These are phyloP conservation scores for Ornithoptera alexandrae DNA, from an alignment of 2,888 invertebrate species.

Conservation along the genomic window DNA sequence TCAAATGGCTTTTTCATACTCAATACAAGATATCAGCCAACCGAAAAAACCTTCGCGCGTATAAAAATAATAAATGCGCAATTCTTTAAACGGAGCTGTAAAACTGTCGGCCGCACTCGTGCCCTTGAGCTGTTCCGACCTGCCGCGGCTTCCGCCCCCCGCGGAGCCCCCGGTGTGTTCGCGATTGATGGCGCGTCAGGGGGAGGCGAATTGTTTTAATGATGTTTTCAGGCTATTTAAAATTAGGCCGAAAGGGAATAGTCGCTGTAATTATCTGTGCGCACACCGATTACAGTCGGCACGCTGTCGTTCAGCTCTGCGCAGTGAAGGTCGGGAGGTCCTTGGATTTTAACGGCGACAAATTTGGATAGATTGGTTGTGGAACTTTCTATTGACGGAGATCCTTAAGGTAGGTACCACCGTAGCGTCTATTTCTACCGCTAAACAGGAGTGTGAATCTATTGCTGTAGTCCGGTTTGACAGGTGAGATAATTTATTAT, in stretches of 20 bases:
- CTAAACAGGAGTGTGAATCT: too few relatives aligned
- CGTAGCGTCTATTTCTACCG: too few relatives aligned
- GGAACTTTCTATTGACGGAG: too few relatives aligned
- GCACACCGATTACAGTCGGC: constrained; percentile 11
- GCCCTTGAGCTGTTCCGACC: constrained; percentile 55
- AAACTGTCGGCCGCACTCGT: constrained; percentile 69
- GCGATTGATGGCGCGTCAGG: constrained; percentile 49
- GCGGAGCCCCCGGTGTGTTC: constrained; percentile 35
- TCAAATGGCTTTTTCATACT: constrained; percentile 32
- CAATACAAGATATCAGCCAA: constrained; percentile 60
- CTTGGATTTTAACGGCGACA: too few relatives aligned
- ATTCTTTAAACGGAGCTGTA: constrained; percentile 74
- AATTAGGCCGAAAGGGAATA: constrained; percentile 32
- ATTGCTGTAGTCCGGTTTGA: too few relatives aligned
- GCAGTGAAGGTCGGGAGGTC: constrained; percentile 8
- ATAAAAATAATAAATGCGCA: constrained; percentile 78
- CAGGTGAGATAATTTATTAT: too few relatives aligned
- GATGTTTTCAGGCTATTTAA: constrained; percentile 35
- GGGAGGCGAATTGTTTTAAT: constrained; percentile 40
- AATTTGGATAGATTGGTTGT: too few relatives aligned
- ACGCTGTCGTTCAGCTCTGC: neutral
- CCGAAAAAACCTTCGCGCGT: constrained; percentile 58
- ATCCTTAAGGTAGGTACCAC: too few relatives aligned
- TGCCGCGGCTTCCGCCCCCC: constrained; percentile 34
- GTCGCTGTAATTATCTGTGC: constrained; percentile 28